Conservation (phyloP, 2,888 invertebrate genomes). For the Dryobota labecula region DNA sequence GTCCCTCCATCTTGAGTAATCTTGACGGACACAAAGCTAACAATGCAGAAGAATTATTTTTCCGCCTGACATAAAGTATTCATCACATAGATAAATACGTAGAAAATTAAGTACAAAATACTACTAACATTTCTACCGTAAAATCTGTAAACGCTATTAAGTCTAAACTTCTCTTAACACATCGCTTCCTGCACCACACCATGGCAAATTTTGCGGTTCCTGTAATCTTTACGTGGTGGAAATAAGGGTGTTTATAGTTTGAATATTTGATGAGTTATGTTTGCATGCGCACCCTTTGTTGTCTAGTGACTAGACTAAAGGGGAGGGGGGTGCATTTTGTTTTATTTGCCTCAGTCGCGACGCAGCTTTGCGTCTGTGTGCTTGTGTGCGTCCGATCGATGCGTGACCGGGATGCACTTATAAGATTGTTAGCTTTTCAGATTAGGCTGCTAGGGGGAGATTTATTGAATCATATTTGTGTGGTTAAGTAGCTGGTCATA, state of each 20-base stretch:
- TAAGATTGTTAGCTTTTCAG: slow-evolving; percentile 56
- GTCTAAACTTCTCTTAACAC: slow-evolving; percentile 86
- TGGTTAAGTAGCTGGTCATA: slow-evolving; percentile 19
- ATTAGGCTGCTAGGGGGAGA: slow-evolving; percentile 43
- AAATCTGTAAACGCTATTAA: slow-evolving; percentile 88
- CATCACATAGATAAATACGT: slow-evolving; percentile 32
- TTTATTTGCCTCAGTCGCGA: slow-evolving; percentile 83
- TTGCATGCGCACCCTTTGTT: slow-evolving; percentile 85
- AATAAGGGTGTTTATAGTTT: slow-evolving; percentile 67
- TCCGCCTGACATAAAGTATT: slow-evolving; percentile 16
- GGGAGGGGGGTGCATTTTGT: slow-evolving; percentile 83
- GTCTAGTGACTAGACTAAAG: slow-evolving; percentile 86
- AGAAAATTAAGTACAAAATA: slow-evolving; percentile 52
- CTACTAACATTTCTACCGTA: slow-evolving; percentile 75
- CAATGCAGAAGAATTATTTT: slow-evolving; percentile 7
- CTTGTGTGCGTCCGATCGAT: slow-evolving; percentile 74
- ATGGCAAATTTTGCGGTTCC: slow-evolving; percentile 46
- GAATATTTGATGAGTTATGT: slow-evolving; percentile 61
- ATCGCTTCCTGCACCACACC: slow-evolving; percentile 79
- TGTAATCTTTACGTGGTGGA: slow-evolving; percentile 43
- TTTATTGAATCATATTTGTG: slow-evolving; percentile 48
- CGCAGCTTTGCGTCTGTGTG: slow-evolving; percentile 63
- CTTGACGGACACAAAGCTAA: no score
- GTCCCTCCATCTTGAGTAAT: no score
- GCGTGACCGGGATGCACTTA: slow-evolving; percentile 75